Evolutionary conservation across 2,797 vertebrate genomes (phyloP), one percentile per base, ranked within the genome.

Genomic region (Melanotaenia parkinsoni): DNA sequence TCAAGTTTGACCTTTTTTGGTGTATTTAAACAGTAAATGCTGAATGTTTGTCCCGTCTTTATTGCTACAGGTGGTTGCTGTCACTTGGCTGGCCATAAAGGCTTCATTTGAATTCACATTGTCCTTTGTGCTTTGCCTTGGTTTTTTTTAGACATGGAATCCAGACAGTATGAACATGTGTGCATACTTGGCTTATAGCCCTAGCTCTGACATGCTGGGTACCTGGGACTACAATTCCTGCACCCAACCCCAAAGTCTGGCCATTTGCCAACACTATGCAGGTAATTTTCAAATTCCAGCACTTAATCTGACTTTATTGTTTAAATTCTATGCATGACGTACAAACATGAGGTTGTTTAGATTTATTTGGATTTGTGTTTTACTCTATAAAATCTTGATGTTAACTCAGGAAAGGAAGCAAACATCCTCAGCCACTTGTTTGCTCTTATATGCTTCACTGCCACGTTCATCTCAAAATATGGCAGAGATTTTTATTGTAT

Each of bases 191-290:
- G 90, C 96, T 70, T 97, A 96, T 64, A 90, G 96, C 84, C 93
- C 92, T 12, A 92, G 92, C 72, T 96, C 96, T 5, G 88, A 91
- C 0, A 93, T 96, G 83, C 88, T 96, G 89, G 97, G 97, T 53
- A 96, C 94, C 3, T 99, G 98, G 98, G 97, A 99, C 91, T 97
- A 95, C 80, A 93, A 94, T 66, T 86, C 94, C 76, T 99, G 98
- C 77, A 73, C 84, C 50, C 88, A 96, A 18, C 51, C 1, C 13
- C 93, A 96, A 22, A 80, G 88, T 74, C 5, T 95, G 74, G 91
- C 91, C 62, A 76, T 98, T 70, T 99, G 98, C 88, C 96, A 99
- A 80, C 91, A 93, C 86, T 93, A 94, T 81, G 71, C 93, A 95
- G 96, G 98, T 99, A 72, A 56, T 30, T 16, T 28, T 53, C 16